Evolutionary conservation across 2,797 vertebrate species (phyloP).

Genomic region (Ctenochaetus hawaiiensis): DNA sequence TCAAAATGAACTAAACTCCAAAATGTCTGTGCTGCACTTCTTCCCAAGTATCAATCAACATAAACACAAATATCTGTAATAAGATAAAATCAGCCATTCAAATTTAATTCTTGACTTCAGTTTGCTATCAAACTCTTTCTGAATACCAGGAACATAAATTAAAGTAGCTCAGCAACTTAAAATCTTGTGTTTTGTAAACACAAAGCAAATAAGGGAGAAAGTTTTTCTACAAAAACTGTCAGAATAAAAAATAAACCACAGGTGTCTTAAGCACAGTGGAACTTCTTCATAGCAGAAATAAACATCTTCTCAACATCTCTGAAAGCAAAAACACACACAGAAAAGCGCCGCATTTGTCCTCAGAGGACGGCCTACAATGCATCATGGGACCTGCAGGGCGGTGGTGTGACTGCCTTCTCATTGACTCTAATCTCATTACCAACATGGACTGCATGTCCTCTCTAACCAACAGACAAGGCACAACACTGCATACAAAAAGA

Average conservation of each 20-base stretch:
- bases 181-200: neutral
- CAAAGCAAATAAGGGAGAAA: neutral
- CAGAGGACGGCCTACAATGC: constrained; percentile 24
- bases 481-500: constrained; percentile 48
- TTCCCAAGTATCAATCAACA: no score
- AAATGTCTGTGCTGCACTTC: no score
- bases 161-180: no score
- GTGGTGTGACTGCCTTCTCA: constrained; percentile 42
- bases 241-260: neutral
- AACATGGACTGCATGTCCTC: constrained; percentile 57
- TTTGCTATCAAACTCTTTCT: neutral
- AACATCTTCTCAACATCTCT: neutral
- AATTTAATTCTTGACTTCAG: neutral
- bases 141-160: neutral
- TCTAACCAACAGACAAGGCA: constrained; percentile 49
- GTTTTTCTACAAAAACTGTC: neutral
- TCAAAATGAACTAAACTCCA: neutral
- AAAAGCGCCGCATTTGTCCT: neutral
- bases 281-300: neutral
- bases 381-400: constrained; percentile 58
- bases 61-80: neutral
- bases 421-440: constrained; percentile 62
- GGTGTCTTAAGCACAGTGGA: neutral
- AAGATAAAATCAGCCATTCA: neutral
- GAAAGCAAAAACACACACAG: neutral